Percentiles rank a stretch among this genome's conserved stretches.
Conservation (phyloP, 2,888 invertebrate genomes). For the Hesperia comma region DNA sequence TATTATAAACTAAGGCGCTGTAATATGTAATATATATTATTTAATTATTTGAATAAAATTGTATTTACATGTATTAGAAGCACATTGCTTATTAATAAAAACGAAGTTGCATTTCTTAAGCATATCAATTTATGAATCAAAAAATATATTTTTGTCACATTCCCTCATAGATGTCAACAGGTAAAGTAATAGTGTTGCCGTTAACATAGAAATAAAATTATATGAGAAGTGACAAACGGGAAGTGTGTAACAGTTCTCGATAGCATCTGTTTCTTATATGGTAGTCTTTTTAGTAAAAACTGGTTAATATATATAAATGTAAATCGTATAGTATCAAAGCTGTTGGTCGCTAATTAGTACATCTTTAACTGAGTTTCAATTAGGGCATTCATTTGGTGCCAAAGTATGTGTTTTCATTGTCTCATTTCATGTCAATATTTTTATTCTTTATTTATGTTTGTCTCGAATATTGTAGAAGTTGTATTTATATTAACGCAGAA, state of each 20-base stretch:
- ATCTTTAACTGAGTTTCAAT: neutral
- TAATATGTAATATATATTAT: constrained; percentile 64
- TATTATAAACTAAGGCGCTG: constrained; percentile 65
- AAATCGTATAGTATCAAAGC: too few species aligned
- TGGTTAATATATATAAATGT: neutral
- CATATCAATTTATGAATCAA: constrained; percentile 34
- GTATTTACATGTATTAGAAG: constrained; percentile 63
- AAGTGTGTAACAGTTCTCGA: constrained; percentile 27
- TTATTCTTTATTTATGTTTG: constrained; percentile 15
- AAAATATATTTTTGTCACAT: constrained; percentile 56
- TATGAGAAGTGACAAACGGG: neutral
- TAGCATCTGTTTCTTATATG: neutral
- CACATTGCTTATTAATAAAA: constrained; percentile 34
- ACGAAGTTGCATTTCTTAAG: constrained; percentile 49
- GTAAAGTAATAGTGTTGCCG: constrained; percentile 1
- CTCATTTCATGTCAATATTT: constrained; percentile 9
- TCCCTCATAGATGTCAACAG: constrained; percentile 56
- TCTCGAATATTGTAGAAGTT: constrained; percentile 26
- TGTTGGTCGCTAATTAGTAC: too few species aligned
- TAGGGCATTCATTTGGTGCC: constrained; percentile 17
- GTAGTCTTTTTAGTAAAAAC: neutral
- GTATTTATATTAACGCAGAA: constrained; percentile 17
- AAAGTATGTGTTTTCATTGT: constrained; percentile 20
- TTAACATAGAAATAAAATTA: constrained; percentile 11
- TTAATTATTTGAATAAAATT: constrained; percentile 72